Conservation (phyloP, 2,113 vertebrate species). For the Axis porcinus region DNA sequence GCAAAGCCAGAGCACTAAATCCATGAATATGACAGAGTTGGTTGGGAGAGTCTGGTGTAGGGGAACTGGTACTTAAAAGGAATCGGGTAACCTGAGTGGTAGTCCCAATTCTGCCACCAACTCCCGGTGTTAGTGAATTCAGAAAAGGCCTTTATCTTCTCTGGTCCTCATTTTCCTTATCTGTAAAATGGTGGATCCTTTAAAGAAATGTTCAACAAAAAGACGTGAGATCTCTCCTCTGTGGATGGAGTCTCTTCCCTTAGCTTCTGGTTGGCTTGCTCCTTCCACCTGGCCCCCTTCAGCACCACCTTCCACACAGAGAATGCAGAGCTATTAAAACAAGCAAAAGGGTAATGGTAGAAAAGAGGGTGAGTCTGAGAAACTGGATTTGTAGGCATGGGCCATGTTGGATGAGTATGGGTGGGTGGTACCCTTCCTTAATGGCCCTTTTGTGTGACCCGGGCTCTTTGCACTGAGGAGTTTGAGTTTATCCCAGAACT, state of each 20-base stretch:
- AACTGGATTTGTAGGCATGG: neutral
- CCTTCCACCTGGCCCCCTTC: neutral
- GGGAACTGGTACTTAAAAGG: neutral
- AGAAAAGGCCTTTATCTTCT: neutral
- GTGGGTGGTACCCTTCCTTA: neutral
- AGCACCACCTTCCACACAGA: neutral
- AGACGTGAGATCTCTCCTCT: neutral
- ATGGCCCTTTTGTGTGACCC: neutral
- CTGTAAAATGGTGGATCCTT: neutral
- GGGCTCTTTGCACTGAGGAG: fast-evolving
- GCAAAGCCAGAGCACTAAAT: neutral
- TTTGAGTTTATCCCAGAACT: neutral
- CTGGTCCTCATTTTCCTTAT: neutral
- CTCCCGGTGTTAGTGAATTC: neutral
- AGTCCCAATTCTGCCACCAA: neutral
- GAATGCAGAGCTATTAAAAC: neutral
- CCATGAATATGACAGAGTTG: fast-evolving
- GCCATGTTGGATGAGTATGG: neutral
- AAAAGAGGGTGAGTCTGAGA: neutral
- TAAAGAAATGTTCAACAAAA: neutral
- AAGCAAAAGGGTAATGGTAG: neutral
- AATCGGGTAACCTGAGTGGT: neutral
- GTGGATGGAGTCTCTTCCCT: neutral
- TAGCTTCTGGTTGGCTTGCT: neutral
- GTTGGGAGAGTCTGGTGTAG: neutral